Percentiles rank a stretch among this genome's conserved stretches.
Conservation (phyloP, 2,888 invertebrate genomes). For the Sarcophaga caerulescens region DNA sequence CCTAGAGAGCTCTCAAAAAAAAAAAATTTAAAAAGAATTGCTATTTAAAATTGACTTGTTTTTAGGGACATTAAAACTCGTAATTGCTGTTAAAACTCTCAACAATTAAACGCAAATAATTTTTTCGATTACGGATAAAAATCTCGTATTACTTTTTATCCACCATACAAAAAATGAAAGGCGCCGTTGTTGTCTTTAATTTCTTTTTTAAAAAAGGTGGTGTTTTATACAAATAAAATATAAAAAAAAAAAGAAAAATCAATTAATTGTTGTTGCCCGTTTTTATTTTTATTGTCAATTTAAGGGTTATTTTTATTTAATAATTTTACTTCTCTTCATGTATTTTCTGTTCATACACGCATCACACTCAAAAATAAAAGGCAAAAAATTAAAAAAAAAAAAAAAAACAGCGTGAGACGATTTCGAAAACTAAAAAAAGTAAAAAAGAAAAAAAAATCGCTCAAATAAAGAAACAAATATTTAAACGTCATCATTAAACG, state of each 20-base stretch:
- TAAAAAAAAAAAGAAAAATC: constrained; percentile 51
- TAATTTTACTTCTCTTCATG: constrained; percentile 17
- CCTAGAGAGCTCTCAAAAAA: no score
- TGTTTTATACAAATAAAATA: constrained; percentile 22
- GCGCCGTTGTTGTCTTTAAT: not conserved
- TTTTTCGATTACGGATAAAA: constrained; percentile 3
- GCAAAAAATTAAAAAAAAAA: not conserved
- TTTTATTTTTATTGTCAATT: constrained; percentile 43
- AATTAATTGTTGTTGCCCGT: constrained; percentile 44
- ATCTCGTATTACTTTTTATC: constrained; percentile 41
- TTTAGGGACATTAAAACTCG: not conserved
- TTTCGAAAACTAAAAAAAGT: constrained; percentile 40
- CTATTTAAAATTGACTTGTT: not conserved
- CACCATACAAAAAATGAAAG: not conserved
- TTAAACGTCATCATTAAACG: constrained; percentile 66
- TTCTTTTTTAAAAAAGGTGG: constrained; percentile 27
- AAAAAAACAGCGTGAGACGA: constrained; percentile 56
- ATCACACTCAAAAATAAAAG: constrained; percentile 4
- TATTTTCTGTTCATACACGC: not conserved
- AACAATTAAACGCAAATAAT: not conserved
- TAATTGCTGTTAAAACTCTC: constrained; percentile 11
- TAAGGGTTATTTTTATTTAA: constrained; percentile 63
- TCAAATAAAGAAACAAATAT: constrained; percentile 54
- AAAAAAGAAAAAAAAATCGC: not conserved
- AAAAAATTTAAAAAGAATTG: no score